Percentiles rank a stretch among this genome's conserved stretches.
Evolutionary conservation across 2,888 invertebrate genomes (phyloP).

Genomic region (Hyalella azteca): DNA sequence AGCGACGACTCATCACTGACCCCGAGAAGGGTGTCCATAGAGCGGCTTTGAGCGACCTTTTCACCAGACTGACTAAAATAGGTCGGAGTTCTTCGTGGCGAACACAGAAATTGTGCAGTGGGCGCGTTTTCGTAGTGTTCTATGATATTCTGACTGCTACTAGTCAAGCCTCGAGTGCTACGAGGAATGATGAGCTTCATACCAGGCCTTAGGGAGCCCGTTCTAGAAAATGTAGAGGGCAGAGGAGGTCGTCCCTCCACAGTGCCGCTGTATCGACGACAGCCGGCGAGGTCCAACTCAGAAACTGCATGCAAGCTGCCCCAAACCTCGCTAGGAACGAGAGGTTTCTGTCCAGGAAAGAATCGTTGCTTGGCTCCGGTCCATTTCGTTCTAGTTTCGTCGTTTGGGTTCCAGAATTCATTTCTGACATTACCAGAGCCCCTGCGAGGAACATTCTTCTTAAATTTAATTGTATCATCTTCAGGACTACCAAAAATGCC

Average conservation of each 20-base stretch:
- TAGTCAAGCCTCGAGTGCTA: not conserved
- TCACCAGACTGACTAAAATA: not conserved
- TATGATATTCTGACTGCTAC: not conserved
- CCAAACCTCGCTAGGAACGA: not conserved
- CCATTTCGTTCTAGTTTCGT: not conserved
- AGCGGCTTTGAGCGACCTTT: constrained; percentile 22
- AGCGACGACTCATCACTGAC: no score
- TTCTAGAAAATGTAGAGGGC: not conserved
- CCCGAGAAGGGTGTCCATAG: constrained; percentile 32
- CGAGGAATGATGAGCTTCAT: not conserved
- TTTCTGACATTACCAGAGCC: not conserved
- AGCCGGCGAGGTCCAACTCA: constrained; percentile 9
- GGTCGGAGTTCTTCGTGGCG: no score
- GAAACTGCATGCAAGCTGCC: not conserved
- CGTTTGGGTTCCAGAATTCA: not conserved
- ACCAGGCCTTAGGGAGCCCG: constrained; percentile 29
- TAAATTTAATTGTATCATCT: not conserved
- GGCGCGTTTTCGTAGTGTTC: not conserved
- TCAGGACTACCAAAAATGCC: not conserved
- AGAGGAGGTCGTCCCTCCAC: not conserved
- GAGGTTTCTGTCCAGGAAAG: not conserved
- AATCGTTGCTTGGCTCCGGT: not conserved
- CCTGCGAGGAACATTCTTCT: not conserved
- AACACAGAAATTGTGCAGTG: no score
- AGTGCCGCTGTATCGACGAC: constrained; percentile 2